Conservation (phyloP, 2,888 invertebrate species). For the Melangyna quadrimaculata region DNA sequence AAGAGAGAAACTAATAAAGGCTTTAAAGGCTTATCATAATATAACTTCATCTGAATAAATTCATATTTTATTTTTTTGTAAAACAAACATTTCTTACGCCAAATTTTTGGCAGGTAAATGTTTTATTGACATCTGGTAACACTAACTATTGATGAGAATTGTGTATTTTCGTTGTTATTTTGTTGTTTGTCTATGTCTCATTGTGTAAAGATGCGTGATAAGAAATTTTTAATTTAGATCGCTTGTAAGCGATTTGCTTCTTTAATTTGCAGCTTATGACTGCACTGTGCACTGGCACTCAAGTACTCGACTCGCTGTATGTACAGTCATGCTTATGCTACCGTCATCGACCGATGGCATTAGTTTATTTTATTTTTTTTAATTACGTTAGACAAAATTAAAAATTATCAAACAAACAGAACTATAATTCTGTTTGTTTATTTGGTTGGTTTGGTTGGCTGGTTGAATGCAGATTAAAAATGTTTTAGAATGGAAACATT, state of each 20-base stretch:
- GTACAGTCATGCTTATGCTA: background rate
- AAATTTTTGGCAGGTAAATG: too few relatives aligned
- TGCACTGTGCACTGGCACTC: background rate
- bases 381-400: background rate
- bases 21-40: too few relatives aligned
- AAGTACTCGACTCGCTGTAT: too few relatives aligned
- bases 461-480: background rate
- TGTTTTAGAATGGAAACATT: background rate
- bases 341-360: background rate
- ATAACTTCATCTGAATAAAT: too few relatives aligned
- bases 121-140: background rate
- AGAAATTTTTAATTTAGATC: slow-evolving; percentile 47
- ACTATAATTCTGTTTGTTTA: slow-evolving; percentile 21
- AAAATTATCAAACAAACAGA: slow-evolving; percentile 26
- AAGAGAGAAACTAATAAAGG: too few relatives aligned
- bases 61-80: too few relatives aligned
- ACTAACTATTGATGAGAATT: background rate
- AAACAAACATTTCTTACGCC: too few relatives aligned
- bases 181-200: background rate
- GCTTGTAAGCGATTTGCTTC: slow-evolving; percentile 34
- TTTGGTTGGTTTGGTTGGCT: background rate
- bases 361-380: background rate
- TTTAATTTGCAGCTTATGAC: slow-evolving; percentile 24
- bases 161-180: background rate
- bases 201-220: slow-evolving; percentile 36